These are phyloP conservation scores for Craniophora ligustri DNA, from an alignment of 2,888 invertebrate genomes.

Conservation along the genomic window DNA sequence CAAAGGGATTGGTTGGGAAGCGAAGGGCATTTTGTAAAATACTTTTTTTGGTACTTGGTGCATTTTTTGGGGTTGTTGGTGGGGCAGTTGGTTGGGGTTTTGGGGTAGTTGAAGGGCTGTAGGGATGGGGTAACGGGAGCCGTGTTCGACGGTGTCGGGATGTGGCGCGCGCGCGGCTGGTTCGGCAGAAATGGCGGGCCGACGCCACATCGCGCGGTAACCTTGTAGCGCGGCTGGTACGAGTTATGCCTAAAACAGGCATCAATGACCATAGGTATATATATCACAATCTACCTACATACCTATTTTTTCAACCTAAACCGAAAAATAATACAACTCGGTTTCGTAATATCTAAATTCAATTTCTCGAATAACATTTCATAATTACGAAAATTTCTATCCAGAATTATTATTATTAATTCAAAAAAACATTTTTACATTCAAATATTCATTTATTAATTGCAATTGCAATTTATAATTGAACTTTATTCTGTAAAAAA, in stretches of 20 bases:
- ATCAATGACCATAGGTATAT: constrained; percentile 62
- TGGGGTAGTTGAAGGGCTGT: constrained; percentile 28
- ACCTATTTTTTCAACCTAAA: constrained; percentile 35
- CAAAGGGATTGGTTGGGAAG: constrained; percentile 21
- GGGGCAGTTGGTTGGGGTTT: constrained; percentile 24
- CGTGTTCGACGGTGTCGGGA: constrained; percentile 40
- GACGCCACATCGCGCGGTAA: constrained; percentile 56
- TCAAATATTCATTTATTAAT: neutral
- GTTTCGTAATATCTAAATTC: neutral
- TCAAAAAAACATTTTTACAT: neutral
- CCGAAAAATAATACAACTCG: constrained; percentile 8
- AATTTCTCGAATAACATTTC: too few species aligned
- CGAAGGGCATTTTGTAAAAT: constrained; percentile 17
- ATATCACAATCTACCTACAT: constrained; percentile 53
- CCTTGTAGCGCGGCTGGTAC: constrained; percentile 65
- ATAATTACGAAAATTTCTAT: too few species aligned
- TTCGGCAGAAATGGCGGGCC: constrained; percentile 73
- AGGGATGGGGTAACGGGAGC: constrained; percentile 47
- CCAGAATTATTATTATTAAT: too few species aligned
- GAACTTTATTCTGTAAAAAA: neutral
- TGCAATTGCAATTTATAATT: neutral
- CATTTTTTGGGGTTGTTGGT: constrained; percentile 28
- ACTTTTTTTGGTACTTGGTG: constrained; percentile 5
- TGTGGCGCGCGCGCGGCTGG: constrained; percentile 71
- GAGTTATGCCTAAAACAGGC: constrained; percentile 73